Evolutionary conservation across 2,888 invertebrate genomes (phyloP).

Genomic region (Rotaria socialis): DNA sequence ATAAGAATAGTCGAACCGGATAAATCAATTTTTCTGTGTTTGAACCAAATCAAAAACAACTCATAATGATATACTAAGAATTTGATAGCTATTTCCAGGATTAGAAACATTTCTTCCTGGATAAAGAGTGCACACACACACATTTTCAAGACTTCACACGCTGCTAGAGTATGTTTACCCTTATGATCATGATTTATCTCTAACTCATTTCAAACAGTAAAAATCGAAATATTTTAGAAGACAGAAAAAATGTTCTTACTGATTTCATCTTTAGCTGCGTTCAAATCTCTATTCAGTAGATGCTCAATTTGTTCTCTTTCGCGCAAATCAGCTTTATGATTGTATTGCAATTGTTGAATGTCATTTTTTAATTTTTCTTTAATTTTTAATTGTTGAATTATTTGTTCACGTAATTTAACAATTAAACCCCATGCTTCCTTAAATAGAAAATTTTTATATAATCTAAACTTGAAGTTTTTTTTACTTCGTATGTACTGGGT

Average conservation of each 20-base stretch:
- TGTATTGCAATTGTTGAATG: background rate
- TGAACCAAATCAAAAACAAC: too few species aligned
- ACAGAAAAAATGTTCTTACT: background rate
- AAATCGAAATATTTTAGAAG: too few species aligned
- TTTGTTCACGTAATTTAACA: slow-evolving; percentile 30
- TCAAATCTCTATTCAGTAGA: slow-evolving; percentile 10
- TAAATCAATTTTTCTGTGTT: background rate
- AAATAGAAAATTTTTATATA: background rate
- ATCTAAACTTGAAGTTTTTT: background rate
- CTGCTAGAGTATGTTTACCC: too few species aligned
- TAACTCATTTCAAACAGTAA: too few species aligned
- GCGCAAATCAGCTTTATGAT: background rate
- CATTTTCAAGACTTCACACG: too few species aligned
- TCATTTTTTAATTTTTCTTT: slow-evolving; percentile 22
- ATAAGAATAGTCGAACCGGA: background rate
- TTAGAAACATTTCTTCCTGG: too few species aligned
- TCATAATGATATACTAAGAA: too few species aligned
- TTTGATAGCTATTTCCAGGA: too few species aligned
- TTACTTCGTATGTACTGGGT: background rate
- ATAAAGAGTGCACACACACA: too few species aligned
- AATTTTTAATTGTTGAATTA: slow-evolving; percentile 18
- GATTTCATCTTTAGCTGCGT: slow-evolving; percentile 17
- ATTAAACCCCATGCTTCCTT: slow-evolving; percentile 21
- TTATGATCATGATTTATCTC: too few species aligned
- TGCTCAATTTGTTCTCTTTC: slow-evolving; percentile 34